Base-by-base conservation (phyloP, 2,797 vertebrate species). In the Limosa lapponica region DNA sequence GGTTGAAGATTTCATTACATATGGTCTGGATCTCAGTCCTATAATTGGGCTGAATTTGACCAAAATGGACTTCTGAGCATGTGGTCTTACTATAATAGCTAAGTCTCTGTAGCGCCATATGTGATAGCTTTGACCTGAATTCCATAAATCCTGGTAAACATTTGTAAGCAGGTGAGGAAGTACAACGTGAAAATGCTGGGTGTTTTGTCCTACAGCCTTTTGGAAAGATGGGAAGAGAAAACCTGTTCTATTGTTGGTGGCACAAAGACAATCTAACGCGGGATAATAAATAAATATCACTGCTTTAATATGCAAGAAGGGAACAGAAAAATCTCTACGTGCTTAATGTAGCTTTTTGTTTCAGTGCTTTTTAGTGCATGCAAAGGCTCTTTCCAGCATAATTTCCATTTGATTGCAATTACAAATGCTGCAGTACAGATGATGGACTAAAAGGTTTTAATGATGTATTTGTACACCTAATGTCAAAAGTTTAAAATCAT, bases 361-460 rank as follows among this genome's bases (percentile, higher is more conserved):
- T 66, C 48, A n/a, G 16, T 52, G 41, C 8, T 78, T 70, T 87
- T 72, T 22, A 78, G 24, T 18, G 16, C 10, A 7, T 27, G 64
- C 8, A 74, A 55, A 88, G 20, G 15, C n/a, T 74, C 10, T 83
- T 95, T 49, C 30, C 34, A 58, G n/a, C 13, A n/a, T 46, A 61
- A 65, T 74, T 88, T 79, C 49, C 30, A 8, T 34, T 72, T 0
- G 0, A 49, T 16, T 71, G 41, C 37, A 43, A 51, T 36, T 90
- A 79, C 49, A 65, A 79, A 51, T 46, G n/a, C 41, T 75, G 41
- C 27, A 34, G 41, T 44, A 59, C 14, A 69, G 55, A 27, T 48
- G 51, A 57, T 41, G 6, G 46, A 62, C 87, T 91, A 61, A 74
- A 78, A 94, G 52, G 49, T 74, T 69, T 51, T 88, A 90, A 70